Evolutionary conservation across 35 echinoderm and acorn worm species (phyloP), one percentile per base, ranked within the genome.

Genomic region (Diadema setosum): DNA sequence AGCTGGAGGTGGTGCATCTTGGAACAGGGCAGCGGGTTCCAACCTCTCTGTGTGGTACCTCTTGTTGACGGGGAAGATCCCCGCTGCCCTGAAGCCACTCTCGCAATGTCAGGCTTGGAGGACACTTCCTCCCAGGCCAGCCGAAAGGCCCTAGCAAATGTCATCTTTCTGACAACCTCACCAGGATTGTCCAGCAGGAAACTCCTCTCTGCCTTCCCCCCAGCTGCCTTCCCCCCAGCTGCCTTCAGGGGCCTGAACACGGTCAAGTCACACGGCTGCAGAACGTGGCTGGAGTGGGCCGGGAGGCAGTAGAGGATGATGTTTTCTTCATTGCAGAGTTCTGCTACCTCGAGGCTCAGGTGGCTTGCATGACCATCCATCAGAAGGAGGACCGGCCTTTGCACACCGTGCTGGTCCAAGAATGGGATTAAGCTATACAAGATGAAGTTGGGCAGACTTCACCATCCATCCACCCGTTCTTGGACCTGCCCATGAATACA

Each of bases 201-300:
- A 12, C 84, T n/a, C n/a, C n/a, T n/a, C n/a, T n/a, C n/a, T n/a
- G n/a, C n/a, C n/a, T n/a, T n/a, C n/a, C n/a, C 25, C 3, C 43
- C 56, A 27, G 84, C 83, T 55, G 67, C 65, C 30, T 48, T 86
- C 29, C 42, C 60, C 92, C 87, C 90, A 34, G 33, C 39, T 32
- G 52, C 56, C 74, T 94, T 94, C 35, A 90, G 25, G 39, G 87
- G 45, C 36, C 63, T 67, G 83, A 83, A 94, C 6, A 94, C 36
- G 46, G 61, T 44, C 45, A 94, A 44, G 67, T 90, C 92, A 27
- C 87, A 90, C 1, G 92, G 92, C 30, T 94, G 92, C 2, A 94
- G 46, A 30, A 94, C 85, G 67, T 94, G 92, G 35, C 59, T 70
- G 6, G 86, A 58, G 81, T 94, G 81, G 15, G 81, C 65, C 16